Base-by-base conservation (phyloP, 2,797 vertebrate species). In the Balearica regulorum region DNA sequence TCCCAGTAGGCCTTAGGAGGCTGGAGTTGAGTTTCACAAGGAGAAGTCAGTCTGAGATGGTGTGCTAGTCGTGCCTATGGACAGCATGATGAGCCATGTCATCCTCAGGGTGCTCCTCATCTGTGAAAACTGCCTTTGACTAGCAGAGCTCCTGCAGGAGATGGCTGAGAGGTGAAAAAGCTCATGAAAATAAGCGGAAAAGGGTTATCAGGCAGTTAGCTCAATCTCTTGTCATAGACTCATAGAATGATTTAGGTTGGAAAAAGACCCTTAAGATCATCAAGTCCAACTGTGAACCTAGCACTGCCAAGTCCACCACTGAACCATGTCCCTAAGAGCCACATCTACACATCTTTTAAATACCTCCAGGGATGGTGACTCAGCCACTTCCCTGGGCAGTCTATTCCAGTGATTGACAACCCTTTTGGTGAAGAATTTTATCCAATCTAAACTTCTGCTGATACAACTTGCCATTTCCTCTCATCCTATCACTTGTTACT, bases 31-130 rank as follows among this genome's bases (percentile, higher is more conserved):
- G 31, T 8, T 75, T 84, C 53, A 68, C 16, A 15, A 48, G 19
- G 20, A 31, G 62, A 82, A 93, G 21, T 61, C 48, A 70, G 21
- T 9, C 16, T 20, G 33, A 29, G 24, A 9, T 5, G 19, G 18
- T 20, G 20, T 46, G 29, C 20, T 68, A 54, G 37, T n/a, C 0
- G 0, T 41, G 29, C 22, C 43, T 44, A 9, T 53, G 77, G 62
- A 24, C 24, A 49, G 33, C 35, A 41, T 1, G 3, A 41, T 29
- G 35, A 60, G 6, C 35, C 0, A 0, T 13, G 21, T 55, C 5
- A 12, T 22, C 33, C 31, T 80, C 19, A 18, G 21, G 57, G 21
- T 81, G 24, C 10, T 90, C 14, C 7, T 9, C 5, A 11, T 31
- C 39, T 33, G 12, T 58, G 48, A 33, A 66, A 73, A 17, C 7